Evolutionary conservation across 2,888 invertebrate species (phyloP).

Genomic region (Teleogryllus oceanicus): DNA sequence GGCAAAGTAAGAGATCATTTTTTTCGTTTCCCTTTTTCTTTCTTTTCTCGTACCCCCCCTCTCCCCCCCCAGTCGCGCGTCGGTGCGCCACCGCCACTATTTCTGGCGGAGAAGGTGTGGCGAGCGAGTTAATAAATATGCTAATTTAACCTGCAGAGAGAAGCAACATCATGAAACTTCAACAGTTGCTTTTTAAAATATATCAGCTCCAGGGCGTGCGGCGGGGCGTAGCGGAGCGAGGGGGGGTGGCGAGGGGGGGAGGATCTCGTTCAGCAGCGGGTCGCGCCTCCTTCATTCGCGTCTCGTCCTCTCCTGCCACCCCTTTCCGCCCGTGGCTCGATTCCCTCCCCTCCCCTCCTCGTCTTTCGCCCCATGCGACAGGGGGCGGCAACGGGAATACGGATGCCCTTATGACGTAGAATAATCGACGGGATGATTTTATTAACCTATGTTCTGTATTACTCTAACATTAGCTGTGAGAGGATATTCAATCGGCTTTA

Average conservation of each 20-base stretch:
- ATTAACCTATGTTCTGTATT: no score
- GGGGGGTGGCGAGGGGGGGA: background rate
- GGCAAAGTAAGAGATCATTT: background rate
- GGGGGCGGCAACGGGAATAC: no score
- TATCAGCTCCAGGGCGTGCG: background rate
- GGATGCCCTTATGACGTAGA: no score
- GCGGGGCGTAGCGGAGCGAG: background rate
- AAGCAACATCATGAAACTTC: background rate
- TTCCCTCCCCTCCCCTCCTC: no score
- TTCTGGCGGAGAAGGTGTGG: background rate
- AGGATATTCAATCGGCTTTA: no score
- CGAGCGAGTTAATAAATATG: background rate
- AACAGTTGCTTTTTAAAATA: conserved; percentile 2
- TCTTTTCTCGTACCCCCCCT: background rate
- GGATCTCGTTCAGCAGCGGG: no score
- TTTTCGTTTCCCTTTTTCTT: background rate
- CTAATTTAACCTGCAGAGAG: conserved; percentile 18
- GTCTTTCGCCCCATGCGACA: no score
- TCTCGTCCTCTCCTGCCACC: no score
- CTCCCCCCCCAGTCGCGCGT: background rate
- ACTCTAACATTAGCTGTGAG: no score
- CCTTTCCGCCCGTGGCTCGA: no score
- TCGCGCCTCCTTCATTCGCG: no score
- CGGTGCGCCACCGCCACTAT: background rate
- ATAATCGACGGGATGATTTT: no score